A percentile compares a stretch with the other conserved stretches of the same genome.
Evolutionary conservation across 2,113 vertebrate genomes (phyloP).

Genomic region (Sphyrna mokarran): DNA sequence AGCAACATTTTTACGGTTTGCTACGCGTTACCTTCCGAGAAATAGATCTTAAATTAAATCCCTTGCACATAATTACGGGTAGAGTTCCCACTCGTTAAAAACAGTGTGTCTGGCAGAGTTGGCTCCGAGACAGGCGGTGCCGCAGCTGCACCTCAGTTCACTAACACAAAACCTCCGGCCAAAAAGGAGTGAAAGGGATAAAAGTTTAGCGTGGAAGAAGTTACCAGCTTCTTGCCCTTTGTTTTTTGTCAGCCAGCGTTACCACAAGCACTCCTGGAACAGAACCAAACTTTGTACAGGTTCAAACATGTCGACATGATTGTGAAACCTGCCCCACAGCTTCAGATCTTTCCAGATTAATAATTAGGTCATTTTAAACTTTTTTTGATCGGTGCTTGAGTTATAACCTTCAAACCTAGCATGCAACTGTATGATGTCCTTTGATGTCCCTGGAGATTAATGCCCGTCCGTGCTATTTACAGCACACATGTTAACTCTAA

Average conservation of each 20-base stretch:
- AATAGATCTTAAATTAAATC: background rate
- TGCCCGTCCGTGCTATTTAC: background rate
- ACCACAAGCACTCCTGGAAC: slow-evolving; percentile 21
- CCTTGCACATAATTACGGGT: background rate
- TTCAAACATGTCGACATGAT: background rate
- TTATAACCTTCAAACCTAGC: background rate
- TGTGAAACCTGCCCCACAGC: background rate
- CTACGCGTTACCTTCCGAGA: background rate
- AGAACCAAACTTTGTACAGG: slow-evolving; percentile 24
- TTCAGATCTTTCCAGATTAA: background rate
- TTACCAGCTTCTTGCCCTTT: background rate
- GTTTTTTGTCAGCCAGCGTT: background rate
- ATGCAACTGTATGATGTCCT: background rate
- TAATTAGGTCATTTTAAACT: background rate
- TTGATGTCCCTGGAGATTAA: slow-evolving; percentile 23
- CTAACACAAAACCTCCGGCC: background rate
- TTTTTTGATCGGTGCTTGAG: background rate
- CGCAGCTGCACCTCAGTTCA: background rate
- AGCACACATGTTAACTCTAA: background rate
- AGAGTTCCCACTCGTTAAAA: background rate
- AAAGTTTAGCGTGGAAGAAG: background rate
- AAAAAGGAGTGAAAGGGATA: background rate
- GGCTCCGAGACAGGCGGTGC: background rate
- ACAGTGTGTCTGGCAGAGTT: background rate
- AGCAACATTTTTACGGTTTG: background rate